Evolutionary conservation across 2,888 invertebrate species (phyloP), one percentile per base, ranked within the genome.

Genomic region (Eupithecia abbreviata): DNA sequence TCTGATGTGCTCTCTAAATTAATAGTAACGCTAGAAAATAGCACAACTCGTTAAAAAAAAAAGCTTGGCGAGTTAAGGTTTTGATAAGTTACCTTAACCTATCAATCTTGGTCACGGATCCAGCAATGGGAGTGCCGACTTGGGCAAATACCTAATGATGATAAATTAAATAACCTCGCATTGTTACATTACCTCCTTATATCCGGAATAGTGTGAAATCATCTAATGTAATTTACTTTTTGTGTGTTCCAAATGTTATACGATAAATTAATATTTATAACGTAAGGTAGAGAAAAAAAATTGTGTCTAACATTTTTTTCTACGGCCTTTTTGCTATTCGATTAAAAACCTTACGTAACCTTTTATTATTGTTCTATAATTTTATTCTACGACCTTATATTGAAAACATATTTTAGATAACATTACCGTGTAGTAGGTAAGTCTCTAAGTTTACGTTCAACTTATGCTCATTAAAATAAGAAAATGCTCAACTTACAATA

Each of bases 181-280:
- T 71, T 74, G 72, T 72, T 74, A 67, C 4, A 47, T 15, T 15
- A 55, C 71, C 69, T n/a, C 42, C 71, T 78, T 65, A 74, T 76
- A 73, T 79, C 74, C 79, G 76, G 68, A 74, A 73, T 78, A 74
- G 69, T 72, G 72, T 74, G 79, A 79, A 77, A 79, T 75, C 73
- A 75, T 74, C 72, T 67, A 71, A 74, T 79, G 75, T 74, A 72
- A 74, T 77, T 74, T 69, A 51, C 42, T 69, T 71, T 73, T 71
- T 70, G 68, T 66, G 15, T 74, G 69, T 66, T 68, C 69, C 47
- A 65, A 73, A 62, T 49, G 51, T 66, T 30, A 71, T 72, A 71
- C 66, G 42, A 51, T 71, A 71, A 72, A 51, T 69, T 47, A 30
- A 30, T 30, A 69, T 47, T 69, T 30, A 30, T 30, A 3, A 18